Evolutionary conservation across 2,888 invertebrate species (phyloP), one percentile per base, ranked within the genome.

Genomic region (Metallyticus violacea): DNA sequence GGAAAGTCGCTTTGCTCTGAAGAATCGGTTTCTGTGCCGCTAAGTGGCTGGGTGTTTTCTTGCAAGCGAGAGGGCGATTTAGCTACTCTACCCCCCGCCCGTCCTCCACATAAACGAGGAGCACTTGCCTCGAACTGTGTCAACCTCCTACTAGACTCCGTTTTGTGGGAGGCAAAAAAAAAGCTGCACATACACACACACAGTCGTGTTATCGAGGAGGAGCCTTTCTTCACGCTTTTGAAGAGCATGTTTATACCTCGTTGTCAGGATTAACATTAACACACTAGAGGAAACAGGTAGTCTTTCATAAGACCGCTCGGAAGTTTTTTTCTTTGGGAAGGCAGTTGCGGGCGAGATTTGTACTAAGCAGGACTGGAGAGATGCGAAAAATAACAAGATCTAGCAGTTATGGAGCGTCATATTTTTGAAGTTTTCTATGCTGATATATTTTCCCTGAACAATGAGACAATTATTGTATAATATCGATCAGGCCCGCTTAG

Each of bases 1-100:
- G 82, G 82, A 82, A 82, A 82, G 62, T 82, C 82, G 82, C 82
- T 82, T 82, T 40, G 30, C 25, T 30, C 25, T 81, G 81, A 81
- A 30, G 76, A 82, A 40, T 40, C 40, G 40, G 40, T 40, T 40
- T 40, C 40, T 40, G 9, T 62, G 76, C 40, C 76, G 62, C 27
- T 82, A 82, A 82, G 82, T 82, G 82, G 30, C 26, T 22, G 82
- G 82, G 7, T 30, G 30, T 62, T 62, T 62, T 62, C 40, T 62
- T 62, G 40, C 40, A 62, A 62, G 81, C 81, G 81, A 81, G 81
- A 30, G 29, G 81, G 82, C 82, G 26, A 82, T 82, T 76, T 76
- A 82, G 82, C 85, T 79, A 78, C 79, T 79, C 25, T 85, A 78
- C 79, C 80, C 85, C 79, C 85, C 25, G 62, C 80, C 28, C 78